Percentiles rank a stretch among this genome's conserved stretches.
These are phyloP conservation scores for Engystomops pustulosus DNA, from an alignment of 2,113 vertebrate species.

Conservation along the genomic window DNA sequence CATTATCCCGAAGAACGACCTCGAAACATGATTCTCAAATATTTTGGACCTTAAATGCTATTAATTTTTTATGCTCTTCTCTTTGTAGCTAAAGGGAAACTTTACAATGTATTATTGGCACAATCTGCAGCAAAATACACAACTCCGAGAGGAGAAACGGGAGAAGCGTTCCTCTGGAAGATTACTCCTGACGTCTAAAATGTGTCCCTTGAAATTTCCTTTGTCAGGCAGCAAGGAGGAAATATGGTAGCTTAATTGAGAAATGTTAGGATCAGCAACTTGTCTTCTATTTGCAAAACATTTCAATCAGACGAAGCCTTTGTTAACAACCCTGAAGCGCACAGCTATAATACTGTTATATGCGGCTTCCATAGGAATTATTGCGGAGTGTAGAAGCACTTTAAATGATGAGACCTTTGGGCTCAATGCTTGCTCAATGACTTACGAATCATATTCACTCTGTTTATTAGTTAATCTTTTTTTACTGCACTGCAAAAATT, in stretches of 20 bases:
- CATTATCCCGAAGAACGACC: slow-evolving; percentile 61
- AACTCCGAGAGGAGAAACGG: background rate
- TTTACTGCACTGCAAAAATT: slow-evolving; percentile 58
- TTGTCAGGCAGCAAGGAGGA: slow-evolving; percentile 40
- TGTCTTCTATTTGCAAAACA: slow-evolving; percentile 59
- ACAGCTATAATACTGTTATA: slow-evolving; percentile 54
- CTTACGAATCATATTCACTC: slow-evolving; percentile 56
- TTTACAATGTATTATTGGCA: background rate
- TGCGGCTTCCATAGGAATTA: slow-evolving; percentile 50
- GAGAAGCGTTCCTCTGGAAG: slow-evolving; percentile 15
- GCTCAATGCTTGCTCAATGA: slow-evolving; percentile 55
- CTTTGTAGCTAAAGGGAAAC: slow-evolving; percentile 38
- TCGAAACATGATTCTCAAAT: slow-evolving; percentile 56
- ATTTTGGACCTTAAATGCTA: slow-evolving; percentile 63
- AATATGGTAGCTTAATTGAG: slow-evolving; percentile 54
- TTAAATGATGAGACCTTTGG: slow-evolving; percentile 60
- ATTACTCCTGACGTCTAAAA: slow-evolving; percentile 45
- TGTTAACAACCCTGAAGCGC: slow-evolving; percentile 58
- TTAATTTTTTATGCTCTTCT: slow-evolving; percentile 67
- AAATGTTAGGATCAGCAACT: slow-evolving; percentile 59
- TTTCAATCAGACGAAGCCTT: slow-evolving; percentile 53
- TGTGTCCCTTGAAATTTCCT: slow-evolving; percentile 54
- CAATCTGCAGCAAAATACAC: slow-evolving; percentile 29
- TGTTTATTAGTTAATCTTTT: slow-evolving; percentile 59
- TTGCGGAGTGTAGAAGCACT: slow-evolving; percentile 48